phyloP scores from a whole-genome alignment of 2,888 invertebrate genomes.

The Linnaemya vulpina region DNA sequence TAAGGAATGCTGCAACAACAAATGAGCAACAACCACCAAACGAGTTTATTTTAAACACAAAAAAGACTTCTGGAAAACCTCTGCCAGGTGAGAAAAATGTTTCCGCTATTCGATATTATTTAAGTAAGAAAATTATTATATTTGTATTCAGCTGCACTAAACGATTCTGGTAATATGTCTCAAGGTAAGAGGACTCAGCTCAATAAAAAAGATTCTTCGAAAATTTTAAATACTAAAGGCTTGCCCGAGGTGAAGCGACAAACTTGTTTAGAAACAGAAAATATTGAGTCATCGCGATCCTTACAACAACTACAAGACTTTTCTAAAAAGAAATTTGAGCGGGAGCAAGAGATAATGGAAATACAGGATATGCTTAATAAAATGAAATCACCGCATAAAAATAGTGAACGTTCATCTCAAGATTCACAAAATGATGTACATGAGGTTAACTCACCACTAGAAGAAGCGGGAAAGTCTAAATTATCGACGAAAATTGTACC shows the following conservation, averaged over 20 bases:
- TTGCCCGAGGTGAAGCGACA: background rate
- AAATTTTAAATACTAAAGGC: background rate
- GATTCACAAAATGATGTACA: background rate
- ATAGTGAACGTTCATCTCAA: background rate
- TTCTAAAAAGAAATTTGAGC: constrained; percentile 74
- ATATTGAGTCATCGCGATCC: background rate
- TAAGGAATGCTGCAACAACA: constrained; percentile 56
- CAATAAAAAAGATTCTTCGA: background rate
- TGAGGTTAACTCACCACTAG: background rate
- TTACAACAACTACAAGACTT: constrained; percentile 67
- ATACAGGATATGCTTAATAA: constrained; percentile 76
- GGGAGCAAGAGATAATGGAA: constrained; percentile 75
- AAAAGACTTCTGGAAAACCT: constrained; percentile 56
- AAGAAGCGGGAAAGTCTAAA: background rate
- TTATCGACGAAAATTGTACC: background rate
- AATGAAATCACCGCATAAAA: constrained; percentile 70
- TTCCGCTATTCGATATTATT: background rate
- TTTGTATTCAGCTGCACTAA: background rate
- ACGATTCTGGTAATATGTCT: constrained; percentile 15
- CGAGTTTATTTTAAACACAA: constrained; percentile 56
- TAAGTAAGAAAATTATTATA: background rate
- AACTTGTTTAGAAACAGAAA: background rate
- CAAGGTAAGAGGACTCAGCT: constrained; percentile 25
- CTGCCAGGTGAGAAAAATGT: constrained; percentile 35
- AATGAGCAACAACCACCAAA: constrained; percentile 53